Conservation (phyloP, 2,888 invertebrate species). For the Tanaodytes sp. region DNA sequence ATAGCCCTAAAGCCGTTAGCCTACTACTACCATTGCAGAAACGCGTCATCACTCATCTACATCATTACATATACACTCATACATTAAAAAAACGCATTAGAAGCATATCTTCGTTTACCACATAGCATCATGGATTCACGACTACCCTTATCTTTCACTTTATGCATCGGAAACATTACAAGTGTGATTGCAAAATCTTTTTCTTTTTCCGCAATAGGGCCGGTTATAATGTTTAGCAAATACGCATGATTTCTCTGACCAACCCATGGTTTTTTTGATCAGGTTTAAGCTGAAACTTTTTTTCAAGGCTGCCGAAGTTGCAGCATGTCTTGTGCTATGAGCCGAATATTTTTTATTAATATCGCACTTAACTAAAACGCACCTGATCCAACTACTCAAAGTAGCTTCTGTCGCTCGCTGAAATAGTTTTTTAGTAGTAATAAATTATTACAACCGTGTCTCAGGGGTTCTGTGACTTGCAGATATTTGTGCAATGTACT, state of each 20-base stretch:
- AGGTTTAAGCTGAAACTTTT: constrained; percentile 52
- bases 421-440: not conserved
- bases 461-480: too few relatives aligned
- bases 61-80: too few relatives aligned
- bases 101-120: too few relatives aligned
- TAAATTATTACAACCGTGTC: too few relatives aligned
- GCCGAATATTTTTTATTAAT: not conserved
- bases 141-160: too few relatives aligned
- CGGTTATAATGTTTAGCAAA: constrained; percentile 4
- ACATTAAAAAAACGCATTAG: too few relatives aligned
- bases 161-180: too few relatives aligned
- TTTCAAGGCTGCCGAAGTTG: constrained; percentile 55
- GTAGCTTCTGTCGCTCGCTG: not conserved
- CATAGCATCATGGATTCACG: too few relatives aligned
- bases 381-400: constrained; percentile 4
- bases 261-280: constrained; percentile 37
- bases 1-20: too few relatives aligned
- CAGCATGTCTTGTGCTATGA: constrained; percentile 51
- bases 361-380: not conserved
- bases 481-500: too few relatives aligned
- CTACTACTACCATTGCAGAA: too few relatives aligned
- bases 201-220: not conserved
- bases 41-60: too few relatives aligned
- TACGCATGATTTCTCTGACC: constrained; percentile 5
- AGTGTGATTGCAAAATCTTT: not conserved